Base-by-base conservation (phyloP, 2,888 invertebrate genomes). In the Oligia fasciuncula region DNA sequence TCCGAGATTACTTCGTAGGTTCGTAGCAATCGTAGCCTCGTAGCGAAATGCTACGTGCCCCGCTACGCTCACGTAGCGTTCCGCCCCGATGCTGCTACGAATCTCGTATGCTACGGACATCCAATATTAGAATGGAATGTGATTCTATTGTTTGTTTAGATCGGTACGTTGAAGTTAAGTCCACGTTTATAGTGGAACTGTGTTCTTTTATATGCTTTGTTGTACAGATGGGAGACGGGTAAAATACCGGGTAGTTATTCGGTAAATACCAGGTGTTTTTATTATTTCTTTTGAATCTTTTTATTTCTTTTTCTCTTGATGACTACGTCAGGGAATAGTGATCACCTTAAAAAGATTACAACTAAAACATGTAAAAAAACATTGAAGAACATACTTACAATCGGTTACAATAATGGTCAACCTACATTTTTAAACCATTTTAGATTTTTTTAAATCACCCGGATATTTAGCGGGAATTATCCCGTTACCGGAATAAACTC, bases 81-180 rank as follows among this genome's bases (percentile, higher is more conserved):
- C 77, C 78, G 75, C 79, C 13, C 65, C 69, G 77, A 57, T 71
- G 76, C 84, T 62, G 77, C 87, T 88, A 86, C 88, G 87, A 80
- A 85, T 80, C 81, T 74, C 72, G 78, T 83, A 78, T 81, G 87
- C 87, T 85, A 87, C 77, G 79, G 72, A 84, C 79, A 80, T 88
- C 80, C 80, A 87, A 86, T 88, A 85, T 79, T 77, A 86, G 83
- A 87, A 86, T 88, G 81, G 81, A 85, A 88, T 83, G 86, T 76
- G 66, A 77, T 81, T 80, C 81, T 67, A 49, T 75, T 78, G 77
- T 79, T 79, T 82, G 79, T 85, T 80, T 83, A 78, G 35, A 81
- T 76, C 70, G 63, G 54, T 23, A 74, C 29, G 23, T 76, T 5
- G 67, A 73, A 60, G 81, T 78, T 74, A 80, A 86, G 72, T 81